Percentiles rank a stretch among this genome's conserved stretches.
Conservation (phyloP, 2,113 vertebrate species). For the Macroglossus sobrinus region DNA sequence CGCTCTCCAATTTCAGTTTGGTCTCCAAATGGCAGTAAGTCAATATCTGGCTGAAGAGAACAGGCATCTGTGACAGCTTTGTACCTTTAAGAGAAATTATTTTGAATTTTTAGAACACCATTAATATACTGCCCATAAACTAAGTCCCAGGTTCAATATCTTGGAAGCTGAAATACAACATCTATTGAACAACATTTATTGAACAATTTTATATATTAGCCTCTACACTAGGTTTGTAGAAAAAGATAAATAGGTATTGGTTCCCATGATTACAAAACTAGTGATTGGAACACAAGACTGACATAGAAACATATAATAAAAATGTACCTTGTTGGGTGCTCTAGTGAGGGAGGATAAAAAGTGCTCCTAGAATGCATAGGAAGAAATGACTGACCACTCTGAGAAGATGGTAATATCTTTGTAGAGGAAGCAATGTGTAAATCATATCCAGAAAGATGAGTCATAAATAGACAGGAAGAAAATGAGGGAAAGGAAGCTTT, state of each 20-base stretch:
- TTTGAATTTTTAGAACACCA: neutral
- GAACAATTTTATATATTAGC: neutral
- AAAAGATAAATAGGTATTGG: neutral
- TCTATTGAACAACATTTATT: neutral
- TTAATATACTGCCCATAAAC: neutral
- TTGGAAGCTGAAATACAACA: neutral
- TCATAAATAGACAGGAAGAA: neutral
- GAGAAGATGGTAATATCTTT: neutral
- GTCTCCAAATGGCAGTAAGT: conserved; percentile 96
- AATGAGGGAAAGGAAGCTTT: neutral
- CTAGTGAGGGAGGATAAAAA: neutral
- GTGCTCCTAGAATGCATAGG: neutral
- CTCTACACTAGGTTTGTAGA: neutral
- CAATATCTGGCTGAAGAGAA: conserved; percentile 98
- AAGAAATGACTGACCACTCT: neutral
- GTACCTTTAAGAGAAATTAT: conserved; percentile 85
- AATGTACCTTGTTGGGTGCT: neutral
- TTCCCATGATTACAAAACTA: neutral
- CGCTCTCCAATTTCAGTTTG: conserved; percentile 99
- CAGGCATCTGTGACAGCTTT: conserved; percentile 97
- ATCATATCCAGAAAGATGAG: neutral
- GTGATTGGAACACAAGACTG: neutral
- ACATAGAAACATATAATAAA: neutral
- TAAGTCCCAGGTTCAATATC: neutral
- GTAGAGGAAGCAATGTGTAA: neutral